phyloP scores from a whole-genome alignment of 2,113 vertebrate species.

The Nerophis lumbriciformis region DNA sequence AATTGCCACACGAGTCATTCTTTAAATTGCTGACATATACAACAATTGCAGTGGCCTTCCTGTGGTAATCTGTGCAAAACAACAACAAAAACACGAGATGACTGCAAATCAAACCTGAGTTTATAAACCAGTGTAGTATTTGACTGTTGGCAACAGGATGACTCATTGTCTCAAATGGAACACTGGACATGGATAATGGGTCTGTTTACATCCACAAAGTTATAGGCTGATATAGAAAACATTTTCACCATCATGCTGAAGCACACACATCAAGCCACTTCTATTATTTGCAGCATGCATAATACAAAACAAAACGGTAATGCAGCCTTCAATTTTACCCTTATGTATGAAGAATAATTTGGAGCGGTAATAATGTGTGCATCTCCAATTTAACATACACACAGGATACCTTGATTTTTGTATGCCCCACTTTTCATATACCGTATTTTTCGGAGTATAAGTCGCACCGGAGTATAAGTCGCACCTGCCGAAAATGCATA shows the following conservation, averaged over 20 bases:
- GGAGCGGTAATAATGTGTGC: neutral
- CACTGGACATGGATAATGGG: constrained; percentile 24
- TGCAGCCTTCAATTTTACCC: neutral
- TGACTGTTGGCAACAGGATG: neutral
- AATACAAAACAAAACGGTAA: neutral
- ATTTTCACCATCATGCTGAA: constrained; percentile 4
- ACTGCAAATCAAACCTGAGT: constrained; percentile 4
- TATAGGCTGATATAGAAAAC: neutral
- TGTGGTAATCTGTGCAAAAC: no score
- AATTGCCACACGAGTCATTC: no score
- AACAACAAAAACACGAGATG: neutral
- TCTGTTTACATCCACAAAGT: constrained; percentile 4
- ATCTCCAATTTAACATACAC: neutral
- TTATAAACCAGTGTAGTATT: neutral
- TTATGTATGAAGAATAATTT: neutral
- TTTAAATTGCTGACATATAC: no score
- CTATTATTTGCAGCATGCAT: neutral
- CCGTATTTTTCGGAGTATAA: no score
- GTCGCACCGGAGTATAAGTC: no score
- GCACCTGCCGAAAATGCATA: no score
- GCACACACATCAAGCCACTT: neutral
- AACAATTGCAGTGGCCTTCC: no score
- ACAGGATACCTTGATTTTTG: no score
- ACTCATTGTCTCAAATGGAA: constrained; percentile 38
- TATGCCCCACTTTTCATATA: no score